phyloP scores from a whole-genome alignment of 2,888 invertebrate species.

The Amphipyra tragopoginis region DNA sequence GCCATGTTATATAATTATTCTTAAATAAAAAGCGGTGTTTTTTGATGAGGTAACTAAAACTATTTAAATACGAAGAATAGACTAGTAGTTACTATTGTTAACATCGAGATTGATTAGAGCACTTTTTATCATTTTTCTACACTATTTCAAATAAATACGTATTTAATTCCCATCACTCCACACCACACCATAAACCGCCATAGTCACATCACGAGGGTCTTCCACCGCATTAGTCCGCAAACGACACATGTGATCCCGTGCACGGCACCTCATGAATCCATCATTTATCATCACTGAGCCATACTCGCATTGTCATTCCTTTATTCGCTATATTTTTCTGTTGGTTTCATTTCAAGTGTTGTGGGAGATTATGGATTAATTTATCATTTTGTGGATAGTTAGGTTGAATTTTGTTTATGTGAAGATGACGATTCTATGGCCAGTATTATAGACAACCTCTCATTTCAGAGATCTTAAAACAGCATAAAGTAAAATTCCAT shows the following conservation, averaged over 20 bases:
- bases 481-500: too few relatives aligned
- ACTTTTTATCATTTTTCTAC: too few relatives aligned
- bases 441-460: too few relatives aligned
- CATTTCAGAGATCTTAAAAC: too few relatives aligned
- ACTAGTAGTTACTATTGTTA: too few relatives aligned
- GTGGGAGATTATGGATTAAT: conserved; percentile 24
- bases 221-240: conserved; percentile 80
- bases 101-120: too few relatives aligned
- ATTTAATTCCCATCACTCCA: conserved; percentile 3
- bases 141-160: neutral
- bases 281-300: conserved; percentile 81
- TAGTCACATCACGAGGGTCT: conserved; percentile 55
- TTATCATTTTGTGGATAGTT: conserved; percentile 26
- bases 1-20: too few relatives aligned
- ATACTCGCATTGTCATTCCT: conserved; percentile 59
- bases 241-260: conserved; percentile 83
- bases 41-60: too few relatives aligned
- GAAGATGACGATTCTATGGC: too few relatives aligned
- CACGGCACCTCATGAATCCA: conserved; percentile 82
- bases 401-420: neutral
- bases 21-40: too few relatives aligned
- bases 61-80: too few relatives aligned
- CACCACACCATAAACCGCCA: conserved; percentile 28
- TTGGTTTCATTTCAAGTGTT: conserved; percentile 46
- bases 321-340: conserved; percentile 53